Evolutionary conservation across 2,797 vertebrate genomes (phyloP).

Genomic region (Galagoides demidoff): DNA sequence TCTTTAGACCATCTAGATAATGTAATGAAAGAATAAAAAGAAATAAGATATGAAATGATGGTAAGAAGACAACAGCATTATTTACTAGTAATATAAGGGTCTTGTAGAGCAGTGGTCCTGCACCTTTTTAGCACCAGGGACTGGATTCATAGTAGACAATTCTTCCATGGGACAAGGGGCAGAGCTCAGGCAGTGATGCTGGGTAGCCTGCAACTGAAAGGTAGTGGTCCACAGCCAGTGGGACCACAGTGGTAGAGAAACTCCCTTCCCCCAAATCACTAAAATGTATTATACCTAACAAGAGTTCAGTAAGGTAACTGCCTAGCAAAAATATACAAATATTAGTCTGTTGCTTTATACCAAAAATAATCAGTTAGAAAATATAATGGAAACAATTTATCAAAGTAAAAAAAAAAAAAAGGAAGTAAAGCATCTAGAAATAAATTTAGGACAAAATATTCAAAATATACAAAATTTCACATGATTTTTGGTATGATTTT

Average conservation of each 20-base stretch:
- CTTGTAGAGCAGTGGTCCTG: not conserved
- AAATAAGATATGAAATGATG: not conserved
- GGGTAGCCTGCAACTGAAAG: too few species aligned
- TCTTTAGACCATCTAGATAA: not conserved
- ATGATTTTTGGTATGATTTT: not conserved
- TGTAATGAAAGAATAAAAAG: not conserved
- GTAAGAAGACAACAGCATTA: not conserved
- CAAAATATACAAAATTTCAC: not conserved
- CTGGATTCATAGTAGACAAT: too few species aligned
- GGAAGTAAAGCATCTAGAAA: not conserved
- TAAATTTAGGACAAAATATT: constrained; percentile 19
- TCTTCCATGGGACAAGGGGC: too few species aligned
- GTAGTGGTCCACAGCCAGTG: too few species aligned
- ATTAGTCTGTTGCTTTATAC: not conserved
- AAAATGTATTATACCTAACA: not conserved
- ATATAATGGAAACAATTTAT: constrained; percentile 27
- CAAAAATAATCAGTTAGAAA: constrained; percentile 2
- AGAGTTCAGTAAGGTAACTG: not conserved
- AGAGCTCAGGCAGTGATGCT: too few species aligned
- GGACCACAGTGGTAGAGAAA: too few species aligned
- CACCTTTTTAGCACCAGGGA: too few species aligned
- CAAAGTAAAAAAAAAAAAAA: not conserved
- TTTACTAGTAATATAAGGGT: not conserved
- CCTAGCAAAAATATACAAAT: not conserved
- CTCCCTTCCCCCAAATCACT: not conserved